phyloP scores from a whole-genome alignment of 2,888 invertebrate genomes.

The Pyralis farinalis region DNA sequence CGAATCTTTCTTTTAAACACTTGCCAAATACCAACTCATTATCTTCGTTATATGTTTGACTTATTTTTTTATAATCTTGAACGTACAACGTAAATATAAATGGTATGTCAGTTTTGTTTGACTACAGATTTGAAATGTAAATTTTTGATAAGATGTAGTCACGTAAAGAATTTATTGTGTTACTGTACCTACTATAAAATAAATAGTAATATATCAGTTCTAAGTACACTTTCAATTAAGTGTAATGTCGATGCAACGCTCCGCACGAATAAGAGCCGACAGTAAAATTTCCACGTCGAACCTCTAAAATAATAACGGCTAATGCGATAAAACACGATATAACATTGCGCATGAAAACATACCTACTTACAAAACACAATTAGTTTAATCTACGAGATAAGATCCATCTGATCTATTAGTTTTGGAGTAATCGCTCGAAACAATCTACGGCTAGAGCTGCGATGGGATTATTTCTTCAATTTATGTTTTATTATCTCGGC shows the following conservation, averaged over 20 bases:
- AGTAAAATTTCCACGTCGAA: constrained; percentile 15
- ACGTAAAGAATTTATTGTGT: too few species aligned
- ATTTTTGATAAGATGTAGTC: too few species aligned
- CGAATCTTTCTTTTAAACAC: too few species aligned
- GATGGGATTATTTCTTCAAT: constrained; percentile 43
- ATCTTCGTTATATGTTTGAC: too few species aligned
- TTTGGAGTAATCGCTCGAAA: constrained; percentile 41
- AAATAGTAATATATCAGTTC: too few species aligned
- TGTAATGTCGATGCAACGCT: constrained; percentile 1
- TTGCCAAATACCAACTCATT: too few species aligned
- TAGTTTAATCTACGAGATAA: constrained; percentile 58
- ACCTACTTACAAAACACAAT: constrained; percentile 56
- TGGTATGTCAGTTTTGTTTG: too few species aligned
- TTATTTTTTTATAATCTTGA: too few species aligned
- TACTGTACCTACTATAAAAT: too few species aligned
- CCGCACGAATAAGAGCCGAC: constrained; percentile 22
- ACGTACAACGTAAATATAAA: too few species aligned
- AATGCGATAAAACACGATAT: constrained; percentile 27
- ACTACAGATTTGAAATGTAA: too few species aligned
- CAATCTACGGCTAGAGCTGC: constrained; percentile 30
- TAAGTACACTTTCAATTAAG: too few species aligned
- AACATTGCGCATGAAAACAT: constrained; percentile 36
- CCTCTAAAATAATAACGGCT: constrained; percentile 19
- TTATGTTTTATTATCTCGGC: constrained; percentile 31
- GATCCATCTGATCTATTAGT: constrained; percentile 52